Evolutionary conservation across 1,140 invertebrate genomes (phyloP), one percentile per base, ranked within the genome.

Genomic region (Daktulosphaira vitifoliae): DNA sequence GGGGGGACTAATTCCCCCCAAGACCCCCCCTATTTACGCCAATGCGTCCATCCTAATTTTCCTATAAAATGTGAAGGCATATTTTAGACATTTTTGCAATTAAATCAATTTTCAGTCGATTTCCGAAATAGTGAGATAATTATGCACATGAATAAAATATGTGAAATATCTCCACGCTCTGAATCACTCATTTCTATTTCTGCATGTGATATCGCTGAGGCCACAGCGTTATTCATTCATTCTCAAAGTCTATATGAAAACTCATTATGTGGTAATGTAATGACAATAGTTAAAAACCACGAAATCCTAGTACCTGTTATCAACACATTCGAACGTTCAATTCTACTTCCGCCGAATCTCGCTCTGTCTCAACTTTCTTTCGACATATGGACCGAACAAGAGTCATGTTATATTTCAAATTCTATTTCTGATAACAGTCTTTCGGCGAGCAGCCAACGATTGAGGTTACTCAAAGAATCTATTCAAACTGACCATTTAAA

Each of bases 371-470:
- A 44, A 44, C 39, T 44, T 44, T 44, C 39, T 3, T 11, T 33
- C 29, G 29, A 33, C 29, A 33, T 33, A 33, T 33, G 29, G 29
- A 33, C 29, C 29, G 29, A 33, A 33, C 29, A 33, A 33, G 11
- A 33, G 29, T 33, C 29, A 33, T 33, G 29, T 33, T 33, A 33
- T 11, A 33, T 33, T 6, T 6, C 29, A 33, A 33, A 33, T 33
- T 33, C 11, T 33, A 33, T 6, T 33, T 44, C 39, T 7, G n/a
- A 44, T n/a, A 3, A 5, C 4, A 3, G 7, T n/a, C 4, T 4
- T 33, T 33, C 29, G 11, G 74, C 11, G 48, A 73, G 13, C 68
- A 65, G 54, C n/a, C 15, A 39, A 26, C 16, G 56, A 44, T 16
- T 26, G 22, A 6, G 9, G 6, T 11, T 25, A 7, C 23, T 59